Conservation (phyloP, 2,888 invertebrate genomes). For the Dryocosmus kuriphilus region DNA sequence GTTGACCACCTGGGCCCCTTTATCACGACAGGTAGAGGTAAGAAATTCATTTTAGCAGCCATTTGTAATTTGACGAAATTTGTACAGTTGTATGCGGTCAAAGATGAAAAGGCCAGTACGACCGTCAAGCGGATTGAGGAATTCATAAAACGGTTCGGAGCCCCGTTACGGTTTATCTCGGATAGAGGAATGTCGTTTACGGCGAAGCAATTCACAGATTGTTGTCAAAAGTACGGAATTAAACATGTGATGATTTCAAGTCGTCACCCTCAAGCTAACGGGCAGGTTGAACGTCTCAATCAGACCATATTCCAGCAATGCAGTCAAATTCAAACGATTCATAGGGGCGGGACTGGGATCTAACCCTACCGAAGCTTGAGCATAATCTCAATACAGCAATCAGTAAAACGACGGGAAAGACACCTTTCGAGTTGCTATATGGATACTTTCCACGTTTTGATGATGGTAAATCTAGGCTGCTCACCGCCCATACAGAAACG, state of each 20-base stretch:
- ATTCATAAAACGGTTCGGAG: background rate
- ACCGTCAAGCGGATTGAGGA: background rate
- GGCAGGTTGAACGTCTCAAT: no score
- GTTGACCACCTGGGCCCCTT: conserved; percentile 57
- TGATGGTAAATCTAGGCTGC: background rate
- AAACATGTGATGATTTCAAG: conserved; percentile 18
- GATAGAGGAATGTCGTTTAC: conserved; percentile 37
- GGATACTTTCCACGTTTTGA: conserved; percentile 34
- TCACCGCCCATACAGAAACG: no score
- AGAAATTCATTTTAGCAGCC: conserved; percentile 49
- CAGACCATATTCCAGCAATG: conserved; percentile 10
- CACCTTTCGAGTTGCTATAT: conserved; percentile 23
- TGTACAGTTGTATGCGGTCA: conserved; percentile 48
- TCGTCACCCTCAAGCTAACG: conserved; percentile 30
- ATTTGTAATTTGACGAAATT: conserved; percentile 50
- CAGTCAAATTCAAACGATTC: background rate
- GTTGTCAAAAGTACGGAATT: conserved; percentile 20
- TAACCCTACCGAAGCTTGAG: background rate
- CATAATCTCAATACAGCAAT: conserved; percentile 26
- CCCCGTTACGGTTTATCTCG: background rate
- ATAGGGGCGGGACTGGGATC: background rate
- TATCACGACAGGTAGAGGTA: conserved; percentile 37
- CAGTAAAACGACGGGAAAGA: conserved; percentile 17
- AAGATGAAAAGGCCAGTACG: conserved; percentile 36
- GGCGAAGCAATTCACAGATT: background rate